These are phyloP conservation scores for Tonatia bakeri DNA, from an alignment of 2,113 vertebrate genomes.

Conservation along the genomic window DNA sequence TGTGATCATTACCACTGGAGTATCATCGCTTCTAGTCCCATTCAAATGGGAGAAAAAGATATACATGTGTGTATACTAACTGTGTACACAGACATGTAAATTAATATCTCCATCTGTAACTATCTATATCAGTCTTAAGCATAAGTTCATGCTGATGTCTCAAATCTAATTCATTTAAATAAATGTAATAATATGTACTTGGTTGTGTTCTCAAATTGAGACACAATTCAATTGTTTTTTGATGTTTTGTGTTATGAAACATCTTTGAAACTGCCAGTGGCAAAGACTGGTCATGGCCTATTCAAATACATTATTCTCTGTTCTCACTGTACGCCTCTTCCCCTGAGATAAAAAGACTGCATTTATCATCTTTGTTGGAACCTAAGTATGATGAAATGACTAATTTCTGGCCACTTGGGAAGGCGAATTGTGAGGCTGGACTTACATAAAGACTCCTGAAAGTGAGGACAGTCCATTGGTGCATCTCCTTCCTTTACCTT, in stretches of 20 bases:
- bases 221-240: background rate
- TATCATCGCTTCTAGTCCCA: background rate
- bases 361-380: background rate
- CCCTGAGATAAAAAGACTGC: background rate
- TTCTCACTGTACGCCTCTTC: fast-evolving
- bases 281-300: background rate
- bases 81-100: background rate
- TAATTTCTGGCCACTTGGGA: background rate
- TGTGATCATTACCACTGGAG: background rate
- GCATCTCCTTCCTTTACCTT: background rate
- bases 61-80: background rate
- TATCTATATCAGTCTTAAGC: background rate
- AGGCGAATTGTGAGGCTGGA: background rate
- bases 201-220: background rate
- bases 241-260: too few relatives aligned
- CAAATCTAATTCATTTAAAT: background rate
- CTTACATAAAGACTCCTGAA: background rate
- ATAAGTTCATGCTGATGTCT: background rate
- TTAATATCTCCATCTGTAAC: background rate
- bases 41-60: background rate
- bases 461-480: background rate
- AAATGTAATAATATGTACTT: background rate
- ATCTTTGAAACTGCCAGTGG: background rate
- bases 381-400: background rate
- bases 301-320: background rate